phyloP scores from a whole-genome alignment of 2,888 invertebrate genomes.

The Poecilus cupreus region DNA sequence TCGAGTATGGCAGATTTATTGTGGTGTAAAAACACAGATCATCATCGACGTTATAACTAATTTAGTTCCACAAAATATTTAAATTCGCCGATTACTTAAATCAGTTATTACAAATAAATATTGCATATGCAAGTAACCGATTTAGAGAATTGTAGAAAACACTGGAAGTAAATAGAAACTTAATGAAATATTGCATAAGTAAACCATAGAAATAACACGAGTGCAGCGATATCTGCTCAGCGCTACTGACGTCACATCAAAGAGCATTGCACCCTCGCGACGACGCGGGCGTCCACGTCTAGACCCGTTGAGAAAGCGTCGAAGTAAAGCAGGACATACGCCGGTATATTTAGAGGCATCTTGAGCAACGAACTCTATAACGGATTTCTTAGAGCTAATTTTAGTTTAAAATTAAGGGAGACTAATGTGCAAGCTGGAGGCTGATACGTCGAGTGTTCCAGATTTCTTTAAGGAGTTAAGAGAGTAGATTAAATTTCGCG shows the following conservation, averaged over 20 bases:
- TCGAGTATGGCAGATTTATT: too few relatives aligned
- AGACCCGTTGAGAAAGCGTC: not conserved
- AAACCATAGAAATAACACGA: not conserved
- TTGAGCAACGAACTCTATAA: not conserved
- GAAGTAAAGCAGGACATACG: slow-evolving; percentile 19
- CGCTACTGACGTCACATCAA: slow-evolving; percentile 15
- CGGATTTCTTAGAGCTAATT: not conserved
- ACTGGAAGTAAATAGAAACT: slow-evolving; percentile 15
- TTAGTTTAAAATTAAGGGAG: not conserved
- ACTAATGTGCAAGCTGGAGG: not conserved
- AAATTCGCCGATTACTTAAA: too few relatives aligned
- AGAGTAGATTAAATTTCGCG: not conserved
- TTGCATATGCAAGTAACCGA: too few relatives aligned
- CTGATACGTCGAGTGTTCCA: not conserved
- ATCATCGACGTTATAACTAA: too few relatives aligned
- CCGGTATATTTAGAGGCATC: slow-evolving; percentile 13
- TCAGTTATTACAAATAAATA: too few relatives aligned
- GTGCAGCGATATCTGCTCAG: not conserved
- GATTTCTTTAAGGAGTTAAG: not conserved
- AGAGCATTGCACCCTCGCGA: slow-evolving; percentile 15
- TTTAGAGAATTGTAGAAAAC: not conserved
- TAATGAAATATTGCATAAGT: slow-evolving; percentile 7
- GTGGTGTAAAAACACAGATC: too few relatives aligned
- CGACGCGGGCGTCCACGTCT: not conserved
- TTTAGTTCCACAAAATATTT: too few relatives aligned